Evolutionary conservation across 2,797 vertebrate genomes (phyloP), one percentile per base, ranked within the genome.

Genomic region (Chelidonichthys spinosus): DNA sequence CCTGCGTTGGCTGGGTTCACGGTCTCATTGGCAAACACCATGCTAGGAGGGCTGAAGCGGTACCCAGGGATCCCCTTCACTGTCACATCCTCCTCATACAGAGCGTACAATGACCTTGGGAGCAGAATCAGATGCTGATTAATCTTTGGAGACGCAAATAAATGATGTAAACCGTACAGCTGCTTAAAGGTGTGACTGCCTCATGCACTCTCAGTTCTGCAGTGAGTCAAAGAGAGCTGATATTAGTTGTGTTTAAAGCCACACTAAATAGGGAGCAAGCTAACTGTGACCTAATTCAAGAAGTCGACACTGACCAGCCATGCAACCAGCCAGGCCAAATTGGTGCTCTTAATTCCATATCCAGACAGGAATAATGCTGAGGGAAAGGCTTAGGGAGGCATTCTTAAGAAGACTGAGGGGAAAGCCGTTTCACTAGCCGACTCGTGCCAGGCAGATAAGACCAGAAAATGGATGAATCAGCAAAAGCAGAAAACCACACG

Each of bases 1-100:
- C 98, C 98, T 0, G 95, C 92, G 0, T 99, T 99, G 66, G 93
- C 95, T 0, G 97, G 97, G 79, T 96, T 98, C 50, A 95, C 72
- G 0, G 94, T 92, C 0, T 10, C 0, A 79, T 97, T 99, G 77
- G 96, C 97, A 69, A 98, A 95, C 25, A 97, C 93, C 78, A 93
- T 84, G 13, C 82, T 82, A 9, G 98, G 97, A 18, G 95, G 94
- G 65, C 89, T 90, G 15, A 97, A 99, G 15, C 97, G 96, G 77
- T 95, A 96, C 10, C 93, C 95, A 0, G 95, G 94, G 83, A 99
- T 85, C 15, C 93, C 95, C 46, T 93, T 94, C 32, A 99, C 93
- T 0, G 11, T 88, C 76, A 95, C 86, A 0, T 95, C 96, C 69
- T 94, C 87, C 85, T 96, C 96, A 7, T 95, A 98, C 15, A 84